Base-by-base conservation (phyloP, 2,113 vertebrate genomes). In the Pogona vitticeps region DNA sequence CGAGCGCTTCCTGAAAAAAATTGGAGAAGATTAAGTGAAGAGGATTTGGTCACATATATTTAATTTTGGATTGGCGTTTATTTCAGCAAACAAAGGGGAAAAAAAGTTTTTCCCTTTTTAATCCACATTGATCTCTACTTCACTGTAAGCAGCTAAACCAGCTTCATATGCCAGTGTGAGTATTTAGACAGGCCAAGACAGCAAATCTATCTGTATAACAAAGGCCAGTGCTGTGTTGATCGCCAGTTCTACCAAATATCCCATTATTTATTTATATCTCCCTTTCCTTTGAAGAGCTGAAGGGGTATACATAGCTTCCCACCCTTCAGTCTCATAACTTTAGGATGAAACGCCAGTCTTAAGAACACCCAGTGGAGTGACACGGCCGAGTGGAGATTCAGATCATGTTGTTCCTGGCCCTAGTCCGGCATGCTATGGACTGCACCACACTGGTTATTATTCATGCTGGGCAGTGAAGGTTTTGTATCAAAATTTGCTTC, bases 1-100 rank as follows among this genome's bases (percentile, higher is more conserved):
- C 77, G 84, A 84, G 72, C 79, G 89, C 59, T 79, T 83, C 68
- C 83, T 82, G 80, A 68, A 85, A 42, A 82, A 85, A 88, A n/a
- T n/a, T 78, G 6, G 12, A 82, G 86, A 71, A 73, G 79, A 63
- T 82, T 56, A 82, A 82, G 61, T 28, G 46, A 59, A 79, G 86
- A 79, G 68, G 68, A 20, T 59, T 77, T 67, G 76, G 36, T 10
- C 31, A 15, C 6, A 75, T 76, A 0, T 13, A 26, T 33, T 72
- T 52, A 65, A 76, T 42, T 78, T 84, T 67, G 77, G 80, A 31
- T 7, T 20, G 36, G 28, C n/a, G 67, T 73, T 40, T 81, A 67
- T 77, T 6, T 67, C 20, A 3, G 14, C 1, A 70, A 71, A 85
- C 15, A 76, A 68, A 81, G 20, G 15, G 82, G 79, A 31, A 31